phyloP scores from a whole-genome alignment of 2,113 vertebrate genomes.

The Coryphaenoides rupestris region DNA sequence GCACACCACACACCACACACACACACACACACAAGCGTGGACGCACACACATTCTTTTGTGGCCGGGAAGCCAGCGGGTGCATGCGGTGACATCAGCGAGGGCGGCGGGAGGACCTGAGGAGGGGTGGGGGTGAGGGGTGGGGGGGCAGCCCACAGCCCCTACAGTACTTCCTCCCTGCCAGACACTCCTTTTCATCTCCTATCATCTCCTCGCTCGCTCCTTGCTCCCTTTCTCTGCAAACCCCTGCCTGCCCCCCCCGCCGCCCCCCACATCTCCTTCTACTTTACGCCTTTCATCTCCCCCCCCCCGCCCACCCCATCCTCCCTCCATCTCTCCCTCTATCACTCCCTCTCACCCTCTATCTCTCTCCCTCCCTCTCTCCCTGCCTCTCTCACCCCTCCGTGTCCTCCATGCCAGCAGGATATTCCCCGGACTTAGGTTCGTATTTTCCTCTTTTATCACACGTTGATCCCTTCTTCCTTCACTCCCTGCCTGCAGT shows the following conservation, averaged over 20 bases:
- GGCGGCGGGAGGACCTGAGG: conserved; percentile 58
- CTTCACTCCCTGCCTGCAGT: conserved; percentile 53
- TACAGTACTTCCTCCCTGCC: conserved; percentile 65
- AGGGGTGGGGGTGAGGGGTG: neutral
- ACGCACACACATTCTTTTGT: conserved; percentile 36
- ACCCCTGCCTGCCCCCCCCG: conserved; percentile 34
- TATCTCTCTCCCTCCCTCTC: conserved; percentile 41
- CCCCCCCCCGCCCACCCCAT: conserved; percentile 17
- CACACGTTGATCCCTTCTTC: conserved; percentile 65
- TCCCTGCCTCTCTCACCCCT: conserved; percentile 28
- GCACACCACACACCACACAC: conserved; percentile 10
- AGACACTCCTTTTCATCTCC: conserved; percentile 63
- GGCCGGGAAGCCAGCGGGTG: conserved; percentile 51
- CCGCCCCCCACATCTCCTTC: conserved; percentile 43
- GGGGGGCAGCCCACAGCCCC: conserved; percentile 49
- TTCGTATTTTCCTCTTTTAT: conserved; percentile 71
- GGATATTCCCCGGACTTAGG: conserved; percentile 72
- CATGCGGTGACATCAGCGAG: conserved; percentile 59
- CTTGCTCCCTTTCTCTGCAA: conserved; percentile 52
- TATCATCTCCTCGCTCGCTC: conserved; percentile 57
- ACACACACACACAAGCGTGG: conserved; percentile 6
- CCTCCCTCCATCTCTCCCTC: conserved; percentile 52
- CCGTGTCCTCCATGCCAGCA: conserved; percentile 64
- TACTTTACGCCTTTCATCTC: conserved; percentile 58
- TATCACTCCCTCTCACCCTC: conserved; percentile 31